These are phyloP conservation scores for Drosophila anceps DNA, from an alignment of 2,888 invertebrate species.

Conservation along the genomic window DNA sequence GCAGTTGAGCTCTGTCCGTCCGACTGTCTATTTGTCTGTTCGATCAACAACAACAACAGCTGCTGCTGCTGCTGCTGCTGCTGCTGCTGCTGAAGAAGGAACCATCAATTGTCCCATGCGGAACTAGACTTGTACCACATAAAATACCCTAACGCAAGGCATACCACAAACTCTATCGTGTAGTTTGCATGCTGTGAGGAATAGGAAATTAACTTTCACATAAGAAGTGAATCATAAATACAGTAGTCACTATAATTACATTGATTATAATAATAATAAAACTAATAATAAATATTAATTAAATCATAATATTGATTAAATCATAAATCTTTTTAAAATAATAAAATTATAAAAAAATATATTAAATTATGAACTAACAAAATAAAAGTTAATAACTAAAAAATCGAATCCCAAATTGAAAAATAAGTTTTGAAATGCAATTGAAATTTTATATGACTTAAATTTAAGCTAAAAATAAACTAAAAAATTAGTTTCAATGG, in stretches of 20 bases:
- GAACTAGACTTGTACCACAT: slow-evolving; percentile 65
- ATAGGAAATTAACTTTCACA: no score
- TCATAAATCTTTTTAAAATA: not conserved
- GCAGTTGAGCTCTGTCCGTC: slow-evolving; percentile 50
- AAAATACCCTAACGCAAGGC: slow-evolving; percentile 15
- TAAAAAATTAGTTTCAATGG: no score
- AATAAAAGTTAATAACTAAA: no score
- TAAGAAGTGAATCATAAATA: no score
- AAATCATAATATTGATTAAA: not conserved
- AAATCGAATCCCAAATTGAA: no score
- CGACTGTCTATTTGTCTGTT: not conserved
- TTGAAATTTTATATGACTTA: no score
- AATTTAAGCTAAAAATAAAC: no score
- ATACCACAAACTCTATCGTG: not conserved
- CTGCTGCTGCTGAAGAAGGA: slow-evolving; percentile 63
- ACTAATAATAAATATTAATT: not conserved
- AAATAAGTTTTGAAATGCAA: no score
- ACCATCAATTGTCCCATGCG: slow-evolving; percentile 80
- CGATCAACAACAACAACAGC: slow-evolving; percentile 26
- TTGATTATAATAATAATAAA: not conserved
- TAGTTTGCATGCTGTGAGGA: not conserved
- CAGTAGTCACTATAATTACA: not conserved
- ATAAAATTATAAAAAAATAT: no score
- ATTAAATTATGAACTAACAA: no score
- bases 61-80: slow-evolving; percentile 27